Evolutionary conservation across 2,113 vertebrate genomes (phyloP), one percentile per base, ranked within the genome.

Genomic region (Pipra filicauda): DNA sequence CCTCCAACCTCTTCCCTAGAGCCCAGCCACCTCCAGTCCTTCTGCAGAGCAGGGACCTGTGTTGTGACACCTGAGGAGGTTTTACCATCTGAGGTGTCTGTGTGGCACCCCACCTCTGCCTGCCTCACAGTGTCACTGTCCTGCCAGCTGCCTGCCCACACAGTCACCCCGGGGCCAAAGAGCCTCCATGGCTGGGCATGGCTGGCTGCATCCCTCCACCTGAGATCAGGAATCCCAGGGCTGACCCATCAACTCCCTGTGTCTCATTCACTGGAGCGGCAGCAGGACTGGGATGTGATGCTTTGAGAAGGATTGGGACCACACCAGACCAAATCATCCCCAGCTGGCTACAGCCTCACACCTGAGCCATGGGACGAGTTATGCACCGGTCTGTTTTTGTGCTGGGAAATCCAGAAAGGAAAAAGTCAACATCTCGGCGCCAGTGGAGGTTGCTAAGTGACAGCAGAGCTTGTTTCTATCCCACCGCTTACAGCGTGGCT

Each of bases 401-500:
- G 65, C 84, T 75, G 84, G 52, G 52, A 91, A 89, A 85, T 58
- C 52, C 75, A 93, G 88, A 69, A 88, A 73, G 67, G 46, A 80
- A 90, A 27, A 90, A 90, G 28, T 69, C 85, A 74, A 23, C 70
- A 62, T 76, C 81, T 79, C 66, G 0, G 23, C 58, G 70, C 62
- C 66, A 46, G 48, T 2, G 2, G 67, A 94, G 89, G 95, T 96
- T 96, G 94, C 94, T 97, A 96, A 96, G 95, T 85, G 94, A 97
- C 87, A 41, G 74, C 67, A 93, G 77, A 14, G 58, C 89, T 91
- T 91, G 70, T 87, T 85, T 79, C 71, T n/a, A 66, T 61, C 87
- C 87, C 1, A 0, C 35, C 5, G 2, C 87, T 94, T 85, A 51
- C 86, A 61, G 84, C 11, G 0, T 65, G 93, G 91, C 87, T 92